Percentiles rank a stretch among this genome's conserved stretches.
Evolutionary conservation across 2,888 invertebrate species (phyloP).

Genomic region (Sphaerophoria taeniata): DNA sequence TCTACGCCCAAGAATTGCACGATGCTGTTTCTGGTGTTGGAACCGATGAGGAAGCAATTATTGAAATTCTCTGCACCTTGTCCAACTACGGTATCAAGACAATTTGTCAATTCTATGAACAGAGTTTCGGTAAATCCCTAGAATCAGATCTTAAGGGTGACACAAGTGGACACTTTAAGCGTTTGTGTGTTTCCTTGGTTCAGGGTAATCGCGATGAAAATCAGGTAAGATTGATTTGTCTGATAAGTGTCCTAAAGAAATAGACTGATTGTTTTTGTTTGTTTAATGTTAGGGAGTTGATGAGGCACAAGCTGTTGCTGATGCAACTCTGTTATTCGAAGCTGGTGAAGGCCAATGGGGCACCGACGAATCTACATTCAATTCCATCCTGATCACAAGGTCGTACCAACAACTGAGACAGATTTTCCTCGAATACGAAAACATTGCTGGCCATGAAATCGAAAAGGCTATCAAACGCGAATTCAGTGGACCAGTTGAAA

Average conservation of each 20-base stretch:
- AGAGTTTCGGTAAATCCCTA: constrained; percentile 91
- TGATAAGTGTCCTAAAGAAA: background rate
- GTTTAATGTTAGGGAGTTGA: constrained; percentile 86
- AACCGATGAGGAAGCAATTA: constrained; percentile 95
- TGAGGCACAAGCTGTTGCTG: constrained; percentile 90
- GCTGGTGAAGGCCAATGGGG: constrained; percentile 95
- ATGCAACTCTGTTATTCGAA: constrained; percentile 90
- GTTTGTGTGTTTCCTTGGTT: constrained; percentile 93
- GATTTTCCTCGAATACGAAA: constrained; percentile 93
- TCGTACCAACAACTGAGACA: constrained; percentile 94
- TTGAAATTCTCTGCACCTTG: constrained; percentile 95
- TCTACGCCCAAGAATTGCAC: constrained; percentile 94
- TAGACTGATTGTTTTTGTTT: background rate
- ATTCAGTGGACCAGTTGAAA: constrained; percentile 93
- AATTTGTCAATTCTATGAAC: constrained; percentile 92
- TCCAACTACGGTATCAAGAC: constrained; percentile 95
- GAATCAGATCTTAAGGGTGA: constrained; percentile 95
- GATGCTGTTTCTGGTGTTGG: constrained; percentile 94
- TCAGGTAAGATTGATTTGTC: constrained; percentile 79
- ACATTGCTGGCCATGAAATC: constrained; percentile 91
- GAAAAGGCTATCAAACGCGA: constrained; percentile 93
- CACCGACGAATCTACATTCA: constrained; percentile 95
- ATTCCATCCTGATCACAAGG: constrained; percentile 92
- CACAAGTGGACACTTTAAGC: constrained; percentile 97
- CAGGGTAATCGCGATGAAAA: constrained; percentile 96